A percentile compares a stretch with the other conserved stretches of the same genome.
These are phyloP conservation scores for Zingel zingel DNA, from an alignment of 2,113 vertebrate species.

Conservation along the genomic window DNA sequence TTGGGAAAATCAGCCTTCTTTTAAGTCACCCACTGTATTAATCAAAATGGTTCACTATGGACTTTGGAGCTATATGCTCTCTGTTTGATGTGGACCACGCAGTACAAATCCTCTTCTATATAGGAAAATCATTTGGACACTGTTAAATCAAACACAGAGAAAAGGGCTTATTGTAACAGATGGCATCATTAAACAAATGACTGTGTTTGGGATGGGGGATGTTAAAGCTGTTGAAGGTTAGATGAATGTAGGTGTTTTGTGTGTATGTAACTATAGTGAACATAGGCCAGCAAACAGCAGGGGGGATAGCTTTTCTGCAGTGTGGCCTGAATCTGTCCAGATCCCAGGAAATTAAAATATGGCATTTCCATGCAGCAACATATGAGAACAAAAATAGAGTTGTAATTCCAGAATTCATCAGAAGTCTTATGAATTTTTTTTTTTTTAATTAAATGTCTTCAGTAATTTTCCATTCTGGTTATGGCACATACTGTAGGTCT, in stretches of 20 bases:
- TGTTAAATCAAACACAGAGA: constrained; percentile 41
- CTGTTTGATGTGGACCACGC: constrained; percentile 22
- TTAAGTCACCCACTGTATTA: constrained; percentile 23
- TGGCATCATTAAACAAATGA: constrained; percentile 57
- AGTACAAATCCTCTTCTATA: constrained; percentile 16
- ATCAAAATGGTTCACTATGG: constrained; percentile 29
- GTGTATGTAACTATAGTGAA: constrained; percentile 29
- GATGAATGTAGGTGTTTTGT: constrained; percentile 1
- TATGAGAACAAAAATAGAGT: constrained; percentile 21
- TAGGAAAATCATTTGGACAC: constrained; percentile 34
- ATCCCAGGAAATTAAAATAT: constrained; percentile 16
- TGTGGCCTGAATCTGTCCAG: constrained; percentile 31
- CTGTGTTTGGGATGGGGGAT: constrained; percentile 39
- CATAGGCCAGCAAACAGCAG: constrained; percentile 40
- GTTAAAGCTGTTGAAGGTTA: constrained; percentile 25
- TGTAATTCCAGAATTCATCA: constrained; percentile 38
- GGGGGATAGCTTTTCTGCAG: constrained; percentile 38
- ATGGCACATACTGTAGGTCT: background rate
- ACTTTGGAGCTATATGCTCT: constrained; percentile 45
- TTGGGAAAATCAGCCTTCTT: constrained; percentile 50
- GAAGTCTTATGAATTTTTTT: background rate
- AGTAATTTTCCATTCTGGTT: constrained; percentile 55
- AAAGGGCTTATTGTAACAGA: constrained; percentile 37
- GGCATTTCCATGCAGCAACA: constrained; percentile 14
- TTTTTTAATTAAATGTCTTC: constrained; percentile 1